Conservation (phyloP, 2,888 invertebrate species). For the Macrosoma leucophasiata region DNA sequence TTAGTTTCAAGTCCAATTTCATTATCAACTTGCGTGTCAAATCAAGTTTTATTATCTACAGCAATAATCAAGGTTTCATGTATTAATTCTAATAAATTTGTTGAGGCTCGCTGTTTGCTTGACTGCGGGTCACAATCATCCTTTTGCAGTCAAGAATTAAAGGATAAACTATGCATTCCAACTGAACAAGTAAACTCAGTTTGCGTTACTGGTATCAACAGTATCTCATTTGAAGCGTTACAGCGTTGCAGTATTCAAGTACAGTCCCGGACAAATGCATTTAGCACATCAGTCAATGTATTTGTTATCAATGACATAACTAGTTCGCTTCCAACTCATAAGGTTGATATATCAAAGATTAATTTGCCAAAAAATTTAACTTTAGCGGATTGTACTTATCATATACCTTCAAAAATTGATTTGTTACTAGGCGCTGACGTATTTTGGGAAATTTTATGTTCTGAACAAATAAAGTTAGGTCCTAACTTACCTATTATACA, state of each 20-base stretch:
- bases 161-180: slow-evolving; percentile 2
- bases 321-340: slow-evolving; percentile 1
- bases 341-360: slow-evolving; percentile 2
- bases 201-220: slow-evolving; percentile 9
- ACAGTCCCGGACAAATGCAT: not conserved
- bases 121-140: slow-evolving; percentile 14
- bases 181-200: slow-evolving; percentile 3
- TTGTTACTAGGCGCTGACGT: slow-evolving; percentile 6
- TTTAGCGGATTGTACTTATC: slow-evolving; percentile 1
- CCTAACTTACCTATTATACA: slow-evolving; percentile 13
- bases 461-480: slow-evolving; percentile 13
- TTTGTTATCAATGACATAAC: slow-evolving; percentile 6
- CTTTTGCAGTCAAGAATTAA: slow-evolving; percentile 7
- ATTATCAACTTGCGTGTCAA: not conserved
- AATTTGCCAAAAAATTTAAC: slow-evolving; percentile 5
- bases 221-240: slow-evolving; percentile 6
- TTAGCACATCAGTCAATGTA: slow-evolving; percentile 5
- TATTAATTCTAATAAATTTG: slow-evolving; percentile 4
- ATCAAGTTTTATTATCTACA: slow-evolving; percentile 9
- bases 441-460: slow-evolving; percentile 9
- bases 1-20: slow-evolving; percentile 2
- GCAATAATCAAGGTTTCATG: slow-evolving; percentile 8
- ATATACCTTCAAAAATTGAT: slow-evolving; percentile 4
- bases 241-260: slow-evolving; percentile 6
- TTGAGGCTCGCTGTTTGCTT: slow-evolving; percentile 10